Percentiles rank a stretch among this genome's conserved stretches.
phyloP scores from a whole-genome alignment of 2,113 vertebrate genomes.

The Aramus guarauna region DNA sequence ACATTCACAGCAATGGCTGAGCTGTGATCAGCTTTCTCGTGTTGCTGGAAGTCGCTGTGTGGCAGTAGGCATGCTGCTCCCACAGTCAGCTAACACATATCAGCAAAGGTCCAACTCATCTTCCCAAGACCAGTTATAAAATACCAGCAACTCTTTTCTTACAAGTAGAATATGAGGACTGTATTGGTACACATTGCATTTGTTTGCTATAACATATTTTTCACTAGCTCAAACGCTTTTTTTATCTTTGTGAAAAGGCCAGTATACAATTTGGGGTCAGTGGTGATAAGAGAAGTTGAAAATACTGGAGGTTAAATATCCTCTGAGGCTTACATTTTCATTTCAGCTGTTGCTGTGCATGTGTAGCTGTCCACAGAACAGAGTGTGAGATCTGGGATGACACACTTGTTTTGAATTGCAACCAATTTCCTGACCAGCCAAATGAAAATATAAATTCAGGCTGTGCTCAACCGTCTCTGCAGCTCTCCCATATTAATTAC shows the following conservation, averaged over 20 bases:
- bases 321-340: background rate
- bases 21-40: background rate
- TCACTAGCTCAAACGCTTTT: background rate
- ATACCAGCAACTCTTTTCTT: background rate
- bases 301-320: background rate
- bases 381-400: constrained; percentile 17
- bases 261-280: background rate
- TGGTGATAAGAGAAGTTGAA: background rate
- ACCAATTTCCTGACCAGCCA: constrained; percentile 22
- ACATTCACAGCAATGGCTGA: background rate
- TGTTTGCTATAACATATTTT: background rate
- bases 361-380: constrained; percentile 1
- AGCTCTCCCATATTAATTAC: background rate
- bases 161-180: background rate
- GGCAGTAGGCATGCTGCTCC: background rate
- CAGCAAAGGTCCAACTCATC: background rate
- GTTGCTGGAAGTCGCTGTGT: background rate
- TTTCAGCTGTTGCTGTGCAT: background rate
- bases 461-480: background rate
- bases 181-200: background rate
- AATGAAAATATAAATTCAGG: constrained; percentile 21
- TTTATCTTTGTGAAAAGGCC: background rate
- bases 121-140: background rate
- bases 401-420: constrained; percentile 3
- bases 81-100: background rate